Percentiles rank a stretch among this genome's conserved stretches.
phyloP scores from a whole-genome alignment of 2,113 vertebrate species.

The Hemiprocne comata region DNA sequence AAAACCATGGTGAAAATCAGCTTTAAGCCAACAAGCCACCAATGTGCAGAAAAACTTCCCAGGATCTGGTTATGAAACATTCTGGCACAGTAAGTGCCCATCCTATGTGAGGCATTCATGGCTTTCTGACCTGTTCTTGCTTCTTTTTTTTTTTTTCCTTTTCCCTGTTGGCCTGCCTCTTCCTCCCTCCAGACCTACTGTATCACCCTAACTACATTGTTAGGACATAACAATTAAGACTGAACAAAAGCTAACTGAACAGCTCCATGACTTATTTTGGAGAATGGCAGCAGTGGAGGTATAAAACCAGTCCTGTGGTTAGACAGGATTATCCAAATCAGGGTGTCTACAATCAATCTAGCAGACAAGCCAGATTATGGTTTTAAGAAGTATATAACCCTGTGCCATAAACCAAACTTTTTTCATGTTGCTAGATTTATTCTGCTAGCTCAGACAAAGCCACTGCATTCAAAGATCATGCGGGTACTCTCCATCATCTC shows the following conservation, averaged over 20 bases:
- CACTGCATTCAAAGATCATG: neutral
- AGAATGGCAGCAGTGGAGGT: neutral
- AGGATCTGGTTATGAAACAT: neutral
- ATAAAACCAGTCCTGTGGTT: neutral
- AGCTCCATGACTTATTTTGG: neutral
- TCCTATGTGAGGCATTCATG: accelerated
- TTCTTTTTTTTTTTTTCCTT: neutral
- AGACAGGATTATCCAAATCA: neutral
- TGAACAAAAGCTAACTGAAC: neutral
- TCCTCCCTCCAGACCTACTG: neutral
- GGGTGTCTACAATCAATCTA: neutral
- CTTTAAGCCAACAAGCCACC: neutral
- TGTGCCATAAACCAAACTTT: neutral
- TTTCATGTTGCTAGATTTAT: neutral
- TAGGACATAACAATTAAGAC: neutral
- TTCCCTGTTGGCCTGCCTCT: neutral
- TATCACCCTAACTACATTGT: too few species aligned
- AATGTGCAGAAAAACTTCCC: neutral
- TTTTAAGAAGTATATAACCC: neutral
- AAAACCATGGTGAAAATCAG: neutral
- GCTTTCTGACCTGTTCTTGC: neutral
- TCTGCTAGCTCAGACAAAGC: neutral
- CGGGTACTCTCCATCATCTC: neutral
- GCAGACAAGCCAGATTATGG: neutral
- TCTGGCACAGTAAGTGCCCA: neutral